Evolutionary conservation across 92 coral and sea anemone species (phyloP).

Genomic region (Epizoanthus stellaris): DNA sequence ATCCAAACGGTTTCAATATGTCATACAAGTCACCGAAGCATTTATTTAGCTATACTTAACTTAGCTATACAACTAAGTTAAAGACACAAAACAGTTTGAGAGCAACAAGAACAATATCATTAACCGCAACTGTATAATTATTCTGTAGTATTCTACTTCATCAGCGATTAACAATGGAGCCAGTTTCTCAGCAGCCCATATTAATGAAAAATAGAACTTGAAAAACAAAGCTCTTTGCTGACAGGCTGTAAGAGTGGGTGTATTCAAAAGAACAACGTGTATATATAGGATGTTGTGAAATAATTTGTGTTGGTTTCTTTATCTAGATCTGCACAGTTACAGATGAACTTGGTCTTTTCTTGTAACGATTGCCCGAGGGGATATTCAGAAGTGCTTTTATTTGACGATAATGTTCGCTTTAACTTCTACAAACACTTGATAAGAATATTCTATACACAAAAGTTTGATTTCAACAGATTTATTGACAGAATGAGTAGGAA

Average conservation of each 20-base stretch:
- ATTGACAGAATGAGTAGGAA: background rate
- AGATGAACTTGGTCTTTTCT: background rate
- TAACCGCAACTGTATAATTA: constrained; percentile 15
- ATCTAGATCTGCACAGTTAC: background rate
- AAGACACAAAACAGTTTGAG: constrained; percentile 8
- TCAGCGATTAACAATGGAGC: background rate
- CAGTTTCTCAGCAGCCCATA: constrained; percentile 26
- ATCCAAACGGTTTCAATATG: too few species aligned
- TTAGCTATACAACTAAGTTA: constrained; percentile 26
- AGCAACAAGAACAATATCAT: constrained; percentile 19
- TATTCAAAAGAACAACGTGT: background rate
- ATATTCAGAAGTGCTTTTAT: background rate
- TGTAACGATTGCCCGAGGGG: background rate
- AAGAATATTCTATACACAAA: background rate
- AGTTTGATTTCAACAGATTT: background rate
- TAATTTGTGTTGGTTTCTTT: background rate
- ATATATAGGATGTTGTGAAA: background rate
- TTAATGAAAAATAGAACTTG: background rate
- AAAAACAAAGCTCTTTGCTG: background rate
- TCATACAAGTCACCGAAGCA: background rate
- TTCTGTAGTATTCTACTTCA: background rate
- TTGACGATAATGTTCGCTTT: background rate
- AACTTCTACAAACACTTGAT: background rate
- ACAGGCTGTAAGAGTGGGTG: background rate
- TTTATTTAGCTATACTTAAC: constrained; percentile 37